Percentiles rank a stretch among this genome's conserved stretches.
These are phyloP conservation scores for Pithys albifrons DNA, from an alignment of 2,113 vertebrate species.

Conservation along the genomic window DNA sequence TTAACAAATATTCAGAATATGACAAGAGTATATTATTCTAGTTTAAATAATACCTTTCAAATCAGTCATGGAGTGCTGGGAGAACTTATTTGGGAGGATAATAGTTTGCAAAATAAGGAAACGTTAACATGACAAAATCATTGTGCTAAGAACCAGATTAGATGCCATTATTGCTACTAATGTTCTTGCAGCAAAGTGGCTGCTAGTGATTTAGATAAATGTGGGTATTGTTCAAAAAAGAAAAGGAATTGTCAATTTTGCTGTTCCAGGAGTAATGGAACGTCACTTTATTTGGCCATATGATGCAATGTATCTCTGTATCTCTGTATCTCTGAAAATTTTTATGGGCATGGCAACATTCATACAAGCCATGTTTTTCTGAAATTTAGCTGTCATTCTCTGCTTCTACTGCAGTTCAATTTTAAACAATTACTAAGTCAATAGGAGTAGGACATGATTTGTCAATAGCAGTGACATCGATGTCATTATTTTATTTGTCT, in stretches of 20 bases:
- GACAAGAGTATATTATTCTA: not conserved
- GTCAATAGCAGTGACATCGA: not conserved
- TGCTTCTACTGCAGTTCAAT: not conserved
- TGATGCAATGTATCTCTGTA: too few relatives aligned
- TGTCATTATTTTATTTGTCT: not conserved
- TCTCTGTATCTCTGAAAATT: not conserved
- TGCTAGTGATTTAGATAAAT: not conserved
- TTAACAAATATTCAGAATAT: slow-evolving; percentile 1
- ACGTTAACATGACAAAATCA: slow-evolving; percentile 9
- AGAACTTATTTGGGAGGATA: not conserved
- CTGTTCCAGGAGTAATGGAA: not conserved
- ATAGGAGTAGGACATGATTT: not conserved
- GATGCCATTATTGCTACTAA: not conserved
- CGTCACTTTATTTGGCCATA: not conserved
- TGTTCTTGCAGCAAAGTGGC: not conserved
- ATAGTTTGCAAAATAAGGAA: not conserved
- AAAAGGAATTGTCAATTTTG: not conserved
- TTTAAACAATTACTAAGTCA: not conserved
- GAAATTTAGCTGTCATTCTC: not conserved
- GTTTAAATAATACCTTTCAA: slow-evolving; percentile 2
- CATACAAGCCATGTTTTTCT: not conserved
- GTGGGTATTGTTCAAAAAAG: not conserved
- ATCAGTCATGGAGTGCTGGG: not conserved
- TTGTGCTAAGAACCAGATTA: not conserved
- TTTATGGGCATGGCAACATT: not conserved